Conservation (phyloP, 2,797 vertebrate genomes). For the Coluber constrictor region DNA sequence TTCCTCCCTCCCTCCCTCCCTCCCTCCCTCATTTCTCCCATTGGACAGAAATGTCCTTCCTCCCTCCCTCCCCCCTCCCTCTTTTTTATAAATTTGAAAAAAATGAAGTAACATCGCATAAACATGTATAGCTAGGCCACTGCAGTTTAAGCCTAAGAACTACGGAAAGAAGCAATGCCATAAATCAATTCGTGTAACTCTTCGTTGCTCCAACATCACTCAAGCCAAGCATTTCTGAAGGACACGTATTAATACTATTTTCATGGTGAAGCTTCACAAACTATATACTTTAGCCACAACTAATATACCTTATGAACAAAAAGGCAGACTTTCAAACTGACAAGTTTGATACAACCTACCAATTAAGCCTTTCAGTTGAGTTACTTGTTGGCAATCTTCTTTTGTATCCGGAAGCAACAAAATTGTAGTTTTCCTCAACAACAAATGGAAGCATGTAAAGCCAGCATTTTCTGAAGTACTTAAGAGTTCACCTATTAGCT, state of each 20-base stretch:
- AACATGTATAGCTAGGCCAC: neutral
- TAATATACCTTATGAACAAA: neutral
- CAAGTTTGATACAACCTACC: neutral
- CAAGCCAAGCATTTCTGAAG: neutral
- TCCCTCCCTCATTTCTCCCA: no score
- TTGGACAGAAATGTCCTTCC: no score
- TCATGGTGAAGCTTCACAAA: neutral
- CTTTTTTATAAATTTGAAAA: neutral
- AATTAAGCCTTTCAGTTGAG: neutral
- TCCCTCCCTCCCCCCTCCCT: fast-evolving
- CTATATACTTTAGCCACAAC: neutral
- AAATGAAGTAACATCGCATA: neutral
- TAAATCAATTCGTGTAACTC: neutral
- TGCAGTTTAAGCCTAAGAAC: neutral
- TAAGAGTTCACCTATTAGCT: neutral
- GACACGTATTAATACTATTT: neutral
- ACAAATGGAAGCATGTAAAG: neutral
- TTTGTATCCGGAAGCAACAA: neutral
- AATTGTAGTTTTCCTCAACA: neutral
- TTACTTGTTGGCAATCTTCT: neutral
- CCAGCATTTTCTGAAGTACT: neutral
- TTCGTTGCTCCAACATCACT: neutral
- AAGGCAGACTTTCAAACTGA: neutral
- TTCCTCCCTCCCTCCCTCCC: no score
- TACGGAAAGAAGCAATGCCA: neutral